Evolutionary conservation across 1,140 invertebrate genomes (phyloP).

Genomic region (Onthophagus taurus): DNA sequence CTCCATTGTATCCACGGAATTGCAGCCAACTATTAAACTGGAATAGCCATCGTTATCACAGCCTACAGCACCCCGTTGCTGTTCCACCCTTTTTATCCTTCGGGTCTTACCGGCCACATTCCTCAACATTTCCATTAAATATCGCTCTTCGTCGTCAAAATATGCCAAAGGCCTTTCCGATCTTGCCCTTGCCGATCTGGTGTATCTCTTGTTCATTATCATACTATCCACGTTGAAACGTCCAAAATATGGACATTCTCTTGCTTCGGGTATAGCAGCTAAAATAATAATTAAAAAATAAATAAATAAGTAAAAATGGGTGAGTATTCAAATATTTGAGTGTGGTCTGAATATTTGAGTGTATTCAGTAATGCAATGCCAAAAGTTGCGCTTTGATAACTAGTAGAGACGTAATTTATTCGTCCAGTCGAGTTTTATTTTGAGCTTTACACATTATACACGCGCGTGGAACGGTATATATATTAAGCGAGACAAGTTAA

Average conservation of each 20-base stretch:
- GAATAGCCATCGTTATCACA: constrained; percentile 43
- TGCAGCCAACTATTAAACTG: constrained; percentile 57
- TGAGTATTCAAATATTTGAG: too few species aligned
- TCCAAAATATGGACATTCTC: constrained; percentile 58
- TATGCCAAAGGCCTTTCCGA: constrained; percentile 15
- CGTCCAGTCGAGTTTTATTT: too few species aligned
- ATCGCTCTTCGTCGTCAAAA: constrained; percentile 36
- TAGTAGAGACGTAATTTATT: too few species aligned
- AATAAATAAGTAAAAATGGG: too few species aligned
- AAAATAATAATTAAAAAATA: too few species aligned
- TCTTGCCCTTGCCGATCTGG: too few species aligned
- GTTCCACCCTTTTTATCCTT: constrained; percentile 31
- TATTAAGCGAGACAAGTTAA: too few species aligned
- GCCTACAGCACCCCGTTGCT: constrained; percentile 36
- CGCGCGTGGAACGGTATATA: too few species aligned
- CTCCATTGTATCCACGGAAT: constrained; percentile 58
- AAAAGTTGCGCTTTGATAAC: too few species aligned
- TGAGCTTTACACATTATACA: too few species aligned
- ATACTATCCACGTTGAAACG: constrained; percentile 55
- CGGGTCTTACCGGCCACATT: constrained; percentile 9
- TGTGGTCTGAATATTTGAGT: too few species aligned
- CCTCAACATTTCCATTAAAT: constrained; percentile 18
- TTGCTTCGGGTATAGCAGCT: constrained; percentile 54
- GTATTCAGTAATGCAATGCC: too few species aligned
- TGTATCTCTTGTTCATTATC: constrained; percentile 34